Evolutionary conservation across 2,888 invertebrate genomes (phyloP).

Genomic region (Hypena proboscidalis): DNA sequence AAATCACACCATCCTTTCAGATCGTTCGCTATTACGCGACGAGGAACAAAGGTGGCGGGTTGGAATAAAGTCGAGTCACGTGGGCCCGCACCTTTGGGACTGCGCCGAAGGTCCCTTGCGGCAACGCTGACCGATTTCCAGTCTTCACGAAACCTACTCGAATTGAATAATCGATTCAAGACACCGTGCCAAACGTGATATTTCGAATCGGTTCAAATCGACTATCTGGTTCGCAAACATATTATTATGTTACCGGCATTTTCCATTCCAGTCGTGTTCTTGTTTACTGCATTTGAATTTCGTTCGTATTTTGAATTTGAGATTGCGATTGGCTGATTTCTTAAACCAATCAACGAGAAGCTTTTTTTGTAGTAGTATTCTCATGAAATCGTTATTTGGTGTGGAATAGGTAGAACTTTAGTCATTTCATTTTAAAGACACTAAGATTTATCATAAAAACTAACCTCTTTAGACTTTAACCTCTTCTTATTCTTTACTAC

Average conservation of each 20-base stretch:
- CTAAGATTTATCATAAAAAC: conserved; percentile 32
- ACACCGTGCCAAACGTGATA: conserved; percentile 43
- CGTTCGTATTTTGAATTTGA: conserved; percentile 5
- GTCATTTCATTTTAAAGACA: conserved; percentile 24
- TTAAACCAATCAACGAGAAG: background rate
- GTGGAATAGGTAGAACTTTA: conserved; percentile 12
- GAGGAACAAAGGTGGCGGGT: conserved; percentile 50
- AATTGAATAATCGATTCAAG: conserved; percentile 74
- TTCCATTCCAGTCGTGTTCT: conserved; percentile 1
- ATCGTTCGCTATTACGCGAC: conserved; percentile 37
- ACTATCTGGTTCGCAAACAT: conserved; percentile 20
- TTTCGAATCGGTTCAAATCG: conserved; percentile 34
- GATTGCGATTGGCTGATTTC: background rate
- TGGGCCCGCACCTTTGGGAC: conserved; percentile 57
- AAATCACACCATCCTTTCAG: conserved; percentile 31
- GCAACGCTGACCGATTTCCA: conserved; percentile 68
- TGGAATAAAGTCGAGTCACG: conserved; percentile 67
- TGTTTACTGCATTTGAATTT: conserved; percentile 8
- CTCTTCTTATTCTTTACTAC: conserved; percentile 37
- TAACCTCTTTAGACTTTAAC: conserved; percentile 30
- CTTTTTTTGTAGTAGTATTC: background rate
- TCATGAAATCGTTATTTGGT: conserved; percentile 27
- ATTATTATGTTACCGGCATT: conserved; percentile 17
- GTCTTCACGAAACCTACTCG: conserved; percentile 68
- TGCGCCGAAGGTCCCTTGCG: conserved; percentile 47